Evolutionary conservation across 2,888 invertebrate genomes (phyloP).

Genomic region (Bursaphelenchus okinawaensis): DNA sequence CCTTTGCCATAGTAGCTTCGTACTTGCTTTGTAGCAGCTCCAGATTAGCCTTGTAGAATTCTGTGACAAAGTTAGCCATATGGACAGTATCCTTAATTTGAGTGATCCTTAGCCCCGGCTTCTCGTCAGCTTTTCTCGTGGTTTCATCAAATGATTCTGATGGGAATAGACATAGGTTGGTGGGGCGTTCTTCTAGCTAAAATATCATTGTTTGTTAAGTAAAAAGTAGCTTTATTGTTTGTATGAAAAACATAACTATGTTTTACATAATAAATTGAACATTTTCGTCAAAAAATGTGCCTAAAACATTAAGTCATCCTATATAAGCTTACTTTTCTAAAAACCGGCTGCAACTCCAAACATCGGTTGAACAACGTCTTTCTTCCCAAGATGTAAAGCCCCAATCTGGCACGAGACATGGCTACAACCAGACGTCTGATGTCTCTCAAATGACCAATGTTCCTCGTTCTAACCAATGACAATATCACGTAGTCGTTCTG

Average conservation of each 20-base stretch:
- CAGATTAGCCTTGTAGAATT: constrained; percentile 72
- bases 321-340: constrained; percentile 70
- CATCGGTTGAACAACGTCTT: constrained; percentile 89
- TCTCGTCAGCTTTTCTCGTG: not conserved
- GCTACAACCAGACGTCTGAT: constrained; percentile 93
- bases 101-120: constrained; percentile 60
- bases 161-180: constrained; percentile 73
- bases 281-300: constrained; percentile 63
- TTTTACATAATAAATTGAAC: not conserved
- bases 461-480: constrained; percentile 87
- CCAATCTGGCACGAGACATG: constrained; percentile 91
- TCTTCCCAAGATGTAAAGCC: constrained; percentile 89
- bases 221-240: too few relatives aligned
- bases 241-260: constrained; percentile 36
- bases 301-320: constrained; percentile 34
- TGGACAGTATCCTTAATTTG: constrained; percentile 80
- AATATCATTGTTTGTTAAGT: too few relatives aligned
- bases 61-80: constrained; percentile 89
- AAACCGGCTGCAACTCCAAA: constrained; percentile 89
- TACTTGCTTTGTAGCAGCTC: constrained; percentile 35
- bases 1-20: constrained; percentile 29
- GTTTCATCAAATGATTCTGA: constrained; percentile 71
- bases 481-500: constrained; percentile 97
- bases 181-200: constrained; percentile 75
- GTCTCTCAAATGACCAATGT: constrained; percentile 86